Evolutionary conservation across 2,888 invertebrate species (phyloP), one percentile per base, ranked within the genome.

Genomic region (Sinodicranocentrus sp.): DNA sequence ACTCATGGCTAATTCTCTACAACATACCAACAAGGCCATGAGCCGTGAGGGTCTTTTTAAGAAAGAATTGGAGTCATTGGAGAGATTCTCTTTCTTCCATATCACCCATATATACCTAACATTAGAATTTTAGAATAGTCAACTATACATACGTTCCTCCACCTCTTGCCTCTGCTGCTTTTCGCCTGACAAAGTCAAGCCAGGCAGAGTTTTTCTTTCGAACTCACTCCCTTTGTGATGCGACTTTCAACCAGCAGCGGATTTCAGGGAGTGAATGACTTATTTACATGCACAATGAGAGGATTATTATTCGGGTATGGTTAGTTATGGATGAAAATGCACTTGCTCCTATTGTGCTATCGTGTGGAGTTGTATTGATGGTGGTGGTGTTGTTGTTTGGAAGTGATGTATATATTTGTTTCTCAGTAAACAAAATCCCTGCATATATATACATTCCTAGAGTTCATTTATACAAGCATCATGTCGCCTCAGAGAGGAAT

Each of bases 11-110:
- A 59, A 68, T 67, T 77, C n/a, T n/a, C 59, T 17, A 77, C 63
- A 77, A 68, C 68, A 77, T 68, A 25, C 77, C 77, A 77, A 44
- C 26, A 77, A 77, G 67, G 68, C 77, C 68, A 59, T 67, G 25
- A 76, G 76, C 76, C 76, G 57, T 77, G 68, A 77, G 77, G 77
- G 77, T 67, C 77, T 67, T 68, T 68, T 68, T 44, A 43, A 68
- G 19, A 17, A 52, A 63, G 21, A 67, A 33, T 13, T 33, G 25
- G 65, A 76, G 44, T 67, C 26, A 44, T 43, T 48, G 10, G 33
- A 54, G 54, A 70, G 48, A 75, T 54, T 76, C 76, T 67, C 17
- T 43, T 44, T 33, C 23, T 73, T 61, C 15, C 44, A 15, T 48
- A 44, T 68, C 77, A 77, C 68, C 77, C 68, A 77, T 26, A 19